Percentiles rank a stretch among this genome's conserved stretches.
Evolutionary conservation across 2,797 vertebrate genomes (phyloP).

Genomic region (Alauda arvensis): DNA sequence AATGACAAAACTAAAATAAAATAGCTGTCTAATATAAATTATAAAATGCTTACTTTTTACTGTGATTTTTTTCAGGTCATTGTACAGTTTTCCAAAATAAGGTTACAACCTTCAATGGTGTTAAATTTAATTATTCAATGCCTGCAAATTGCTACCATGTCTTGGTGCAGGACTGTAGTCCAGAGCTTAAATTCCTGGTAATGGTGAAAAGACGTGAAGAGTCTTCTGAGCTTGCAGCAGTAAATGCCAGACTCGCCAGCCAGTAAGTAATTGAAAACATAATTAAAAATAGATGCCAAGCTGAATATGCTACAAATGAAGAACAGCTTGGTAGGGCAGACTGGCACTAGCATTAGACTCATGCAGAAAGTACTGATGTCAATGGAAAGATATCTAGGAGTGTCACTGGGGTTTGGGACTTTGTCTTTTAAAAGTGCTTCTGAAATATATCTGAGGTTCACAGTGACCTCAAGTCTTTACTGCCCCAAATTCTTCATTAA

Average conservation of each 20-base stretch:
- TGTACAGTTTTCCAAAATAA: conserved; percentile 49
- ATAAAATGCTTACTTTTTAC: neutral
- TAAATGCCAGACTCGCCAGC: conserved; percentile 73
- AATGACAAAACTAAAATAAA: neutral
- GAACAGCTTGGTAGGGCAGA: neutral
- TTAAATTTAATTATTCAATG: conserved; percentile 67
- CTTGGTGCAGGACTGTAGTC: conserved; percentile 80
- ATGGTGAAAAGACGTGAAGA: conserved; percentile 70
- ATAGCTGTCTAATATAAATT: neutral
- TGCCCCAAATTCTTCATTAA: neutral
- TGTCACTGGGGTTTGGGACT: neutral
- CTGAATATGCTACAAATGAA: neutral
- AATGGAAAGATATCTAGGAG: neutral
- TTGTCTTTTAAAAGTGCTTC: neutral
- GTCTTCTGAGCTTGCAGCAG: conserved; percentile 48
- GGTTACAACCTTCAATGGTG: conserved; percentile 71
- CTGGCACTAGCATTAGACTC: neutral
- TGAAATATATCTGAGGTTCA: neutral
- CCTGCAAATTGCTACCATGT: conserved; percentile 78
- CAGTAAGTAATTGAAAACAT: conserved; percentile 69
- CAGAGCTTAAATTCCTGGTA: conserved; percentile 80
- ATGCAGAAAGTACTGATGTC: neutral
- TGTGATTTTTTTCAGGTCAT: conserved; percentile 24
- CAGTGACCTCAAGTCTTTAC: neutral
- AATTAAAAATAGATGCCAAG: neutral